Evolutionary conservation across 1,140 invertebrate species (phyloP).

Genomic region (Lethrus apterus): DNA sequence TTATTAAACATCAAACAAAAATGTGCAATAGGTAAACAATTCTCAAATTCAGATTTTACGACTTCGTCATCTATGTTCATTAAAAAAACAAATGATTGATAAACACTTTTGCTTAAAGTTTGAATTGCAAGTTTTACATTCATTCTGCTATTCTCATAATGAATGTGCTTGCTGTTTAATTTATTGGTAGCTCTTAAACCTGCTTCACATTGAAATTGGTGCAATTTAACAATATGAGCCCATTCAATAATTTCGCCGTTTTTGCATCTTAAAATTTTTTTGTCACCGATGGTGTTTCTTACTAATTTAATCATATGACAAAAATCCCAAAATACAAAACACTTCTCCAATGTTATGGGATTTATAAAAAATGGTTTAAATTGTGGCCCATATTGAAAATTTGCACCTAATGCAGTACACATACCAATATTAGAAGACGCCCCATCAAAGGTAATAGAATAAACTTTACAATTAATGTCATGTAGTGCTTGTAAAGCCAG

Average conservation of each 20-base stretch:
- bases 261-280: conserved; percentile 11
- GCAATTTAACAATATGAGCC: conserved; percentile 20
- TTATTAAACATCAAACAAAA: conserved; percentile 25
- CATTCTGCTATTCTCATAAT: conserved; percentile 23
- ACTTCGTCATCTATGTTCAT: conserved; percentile 8
- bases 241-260: conserved; percentile 18
- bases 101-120: conserved; percentile 21
- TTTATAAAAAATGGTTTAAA: conserved; percentile 27
- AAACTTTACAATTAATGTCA: conserved; percentile 19
- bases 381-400: conserved; percentile 17
- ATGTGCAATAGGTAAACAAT: conserved; percentile 13
- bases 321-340: conserved; percentile 22
- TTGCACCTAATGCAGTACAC: conserved; percentile 23
- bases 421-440: conserved; percentile 28
- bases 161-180: conserved; percentile 23
- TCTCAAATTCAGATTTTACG: conserved; percentile 20
- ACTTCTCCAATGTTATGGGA: conserved; percentile 19
- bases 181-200: conserved; percentile 21
- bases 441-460: conserved; percentile 37
- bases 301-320: conserved; percentile 30
- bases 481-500: conserved; percentile 22
- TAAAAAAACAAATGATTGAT: conserved; percentile 18
- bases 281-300: conserved; percentile 23
- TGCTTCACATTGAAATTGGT: conserved; percentile 20
- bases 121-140: conserved; percentile 20